These are phyloP conservation scores for Spermophilus dauricus DNA, from an alignment of 2,113 vertebrate genomes.

Conservation along the genomic window DNA sequence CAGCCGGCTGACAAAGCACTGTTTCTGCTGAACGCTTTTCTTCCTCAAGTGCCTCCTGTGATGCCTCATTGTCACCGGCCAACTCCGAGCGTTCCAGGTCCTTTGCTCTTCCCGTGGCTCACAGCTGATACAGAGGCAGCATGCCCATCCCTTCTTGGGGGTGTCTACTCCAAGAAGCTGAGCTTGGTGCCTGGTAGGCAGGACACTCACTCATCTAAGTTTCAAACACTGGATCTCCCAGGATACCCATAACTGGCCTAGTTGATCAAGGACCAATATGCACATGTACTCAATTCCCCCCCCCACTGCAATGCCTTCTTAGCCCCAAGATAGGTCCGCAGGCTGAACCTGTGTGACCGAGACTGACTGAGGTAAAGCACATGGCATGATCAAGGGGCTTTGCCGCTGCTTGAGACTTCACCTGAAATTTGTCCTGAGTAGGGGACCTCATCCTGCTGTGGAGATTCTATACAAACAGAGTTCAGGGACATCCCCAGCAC, in stretches of 20 bases:
- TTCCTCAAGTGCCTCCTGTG: not conserved
- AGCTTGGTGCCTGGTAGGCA: not conserved
- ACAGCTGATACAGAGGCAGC: not conserved
- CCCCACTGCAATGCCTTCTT: not conserved
- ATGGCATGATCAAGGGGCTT: not conserved
- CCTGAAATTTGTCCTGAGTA: not conserved
- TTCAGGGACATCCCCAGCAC: too few relatives aligned
- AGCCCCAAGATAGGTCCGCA: not conserved
- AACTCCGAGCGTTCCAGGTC: not conserved
- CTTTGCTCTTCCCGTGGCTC: not conserved
- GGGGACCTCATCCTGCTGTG: not conserved
- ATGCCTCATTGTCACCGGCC: constrained; percentile 36
- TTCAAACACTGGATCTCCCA: not conserved
- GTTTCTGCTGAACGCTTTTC: not conserved
- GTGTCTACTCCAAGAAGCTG: not conserved
- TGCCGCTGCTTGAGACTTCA: not conserved
- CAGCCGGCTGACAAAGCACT: not conserved
- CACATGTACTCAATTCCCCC: not conserved
- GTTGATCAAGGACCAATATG: not conserved
- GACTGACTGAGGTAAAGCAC: not conserved
- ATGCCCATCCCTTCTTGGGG: not conserved
- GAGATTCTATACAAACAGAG: not conserved
- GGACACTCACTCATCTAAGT: not conserved
- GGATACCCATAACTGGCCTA: not conserved
- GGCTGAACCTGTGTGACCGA: not conserved